phyloP scores from a whole-genome alignment of 2,113 vertebrate genomes.

The Passer montanus region DNA sequence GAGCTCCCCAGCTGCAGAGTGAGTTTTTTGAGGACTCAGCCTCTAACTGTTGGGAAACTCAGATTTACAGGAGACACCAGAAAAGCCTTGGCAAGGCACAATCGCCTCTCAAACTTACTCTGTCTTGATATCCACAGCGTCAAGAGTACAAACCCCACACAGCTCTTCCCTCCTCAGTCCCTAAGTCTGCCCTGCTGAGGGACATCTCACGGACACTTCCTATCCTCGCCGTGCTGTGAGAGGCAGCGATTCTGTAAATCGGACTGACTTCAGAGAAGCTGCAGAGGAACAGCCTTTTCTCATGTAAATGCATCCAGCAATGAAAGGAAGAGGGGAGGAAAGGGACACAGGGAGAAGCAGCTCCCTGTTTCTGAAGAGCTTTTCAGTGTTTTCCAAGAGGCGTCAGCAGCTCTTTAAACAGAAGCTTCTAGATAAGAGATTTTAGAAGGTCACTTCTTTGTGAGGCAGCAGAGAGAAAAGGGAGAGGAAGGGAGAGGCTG shows the following conservation, averaged over 20 bases:
- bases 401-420: constrained; percentile 40
- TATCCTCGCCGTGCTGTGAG: background rate
- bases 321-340: background rate
- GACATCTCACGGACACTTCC: background rate
- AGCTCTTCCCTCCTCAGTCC: background rate
- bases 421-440: constrained; percentile 52
- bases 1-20: background rate
- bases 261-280: background rate
- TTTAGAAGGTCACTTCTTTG: constrained; percentile 45
- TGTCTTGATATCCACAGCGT: background rate
- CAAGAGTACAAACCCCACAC: background rate
- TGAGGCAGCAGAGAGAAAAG: constrained; percentile 12
- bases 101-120: background rate
- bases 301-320: background rate
- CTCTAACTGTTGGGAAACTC: background rate
- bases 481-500: background rate
- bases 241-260: background rate
- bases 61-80: background rate
- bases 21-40: background rate
- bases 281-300: background rate
- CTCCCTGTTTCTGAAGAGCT: background rate
- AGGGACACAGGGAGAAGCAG: background rate
- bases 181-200: background rate
- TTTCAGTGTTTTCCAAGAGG: constrained; percentile 52
- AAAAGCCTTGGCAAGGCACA: background rate